A percentile compares a stretch with the other conserved stretches of the same genome.
Conservation (phyloP, 1,140 invertebrate species). For the Nasonia vitripennis region DNA sequence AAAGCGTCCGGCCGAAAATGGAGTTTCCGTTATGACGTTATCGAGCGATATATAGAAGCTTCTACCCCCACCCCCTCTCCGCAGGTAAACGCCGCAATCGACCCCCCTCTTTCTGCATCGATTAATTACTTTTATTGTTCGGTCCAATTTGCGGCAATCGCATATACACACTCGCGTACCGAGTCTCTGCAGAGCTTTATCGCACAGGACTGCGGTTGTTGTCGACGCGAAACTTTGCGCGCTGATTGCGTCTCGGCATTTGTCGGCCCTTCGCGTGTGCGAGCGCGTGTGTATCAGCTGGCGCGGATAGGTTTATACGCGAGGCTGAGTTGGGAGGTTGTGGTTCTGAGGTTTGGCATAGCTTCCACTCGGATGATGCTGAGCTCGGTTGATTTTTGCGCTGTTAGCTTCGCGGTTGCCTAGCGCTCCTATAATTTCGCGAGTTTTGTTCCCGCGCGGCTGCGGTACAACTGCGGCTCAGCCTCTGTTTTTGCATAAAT, state of each 20-base stretch:
- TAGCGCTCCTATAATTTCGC: neutral
- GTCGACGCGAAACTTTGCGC: neutral
- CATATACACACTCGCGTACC: neutral
- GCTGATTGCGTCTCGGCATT: neutral
- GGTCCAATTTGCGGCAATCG: slow-evolving; percentile 18
- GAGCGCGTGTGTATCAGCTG: neutral
- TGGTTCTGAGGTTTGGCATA: neutral
- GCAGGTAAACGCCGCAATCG: neutral
- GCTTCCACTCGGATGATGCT: neutral
- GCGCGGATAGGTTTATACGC: neutral
- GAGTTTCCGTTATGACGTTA: slow-evolving; percentile 18
- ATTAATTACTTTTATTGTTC: slow-evolving; percentile 46
- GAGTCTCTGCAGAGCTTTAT: neutral
- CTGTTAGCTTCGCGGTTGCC: neutral
- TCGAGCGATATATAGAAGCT: neutral
- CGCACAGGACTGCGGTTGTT: neutral
- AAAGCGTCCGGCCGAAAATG: neutral
- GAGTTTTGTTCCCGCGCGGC: neutral
- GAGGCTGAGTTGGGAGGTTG: neutral
- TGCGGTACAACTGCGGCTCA: neutral
- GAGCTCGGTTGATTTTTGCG: neutral
- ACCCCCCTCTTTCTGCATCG: neutral
- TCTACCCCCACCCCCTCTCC: neutral
- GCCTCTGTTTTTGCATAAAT: neutral
- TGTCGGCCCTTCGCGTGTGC: neutral